Base-by-base conservation (phyloP, 92 coral and sea anemone species). In the Umimayanthus kanabou region DNA sequence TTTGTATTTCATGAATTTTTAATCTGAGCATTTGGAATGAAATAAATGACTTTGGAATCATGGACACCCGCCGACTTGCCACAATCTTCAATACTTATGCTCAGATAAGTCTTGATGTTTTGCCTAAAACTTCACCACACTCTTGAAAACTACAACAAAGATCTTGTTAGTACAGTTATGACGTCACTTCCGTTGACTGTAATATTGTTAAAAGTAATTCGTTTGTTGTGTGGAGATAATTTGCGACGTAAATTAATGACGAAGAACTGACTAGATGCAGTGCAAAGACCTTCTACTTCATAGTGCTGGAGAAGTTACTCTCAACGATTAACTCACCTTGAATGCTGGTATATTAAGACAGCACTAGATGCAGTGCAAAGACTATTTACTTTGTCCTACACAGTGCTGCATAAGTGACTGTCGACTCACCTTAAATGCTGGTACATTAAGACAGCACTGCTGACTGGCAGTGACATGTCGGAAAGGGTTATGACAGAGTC, bases 401-500 rank as follows among this genome's bases (percentile, higher is more conserved):
- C 3, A 53, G 14, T 53, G 30, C 25, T 82, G 28, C 2, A 64
- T 20, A 82, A 14, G 39, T 15, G 3, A 11, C 25, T 10, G 9
- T 37, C 18, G 50, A 77, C 77, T 70, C 80, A 95, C 98, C 98
- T 95, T 50, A 95, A 90, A 73, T 95, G 96, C 72, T 93, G 96
- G 84, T 86, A 95, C 75, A 95, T 93, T 4, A 93, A 77, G 20
- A 91, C 80, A 1, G 98, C 96, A 39, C 98, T 95, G 77, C 88
- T 88, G 23, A 93, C 85, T 26, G 93, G 90, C 33, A 88, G 91
- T 13, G 92, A 87, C 71, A 90, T 91, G 65, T 91, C 88, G 15
- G 98, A 94, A 30, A 97, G 89, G 3, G 93, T 91, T 80, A 94
- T 94, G 6, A 97, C 93, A 25, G 98, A 90, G 23, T 93, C 92